Base-by-base conservation (phyloP, 2,113 vertebrate species). In the Cephalopholis sonnerati region DNA sequence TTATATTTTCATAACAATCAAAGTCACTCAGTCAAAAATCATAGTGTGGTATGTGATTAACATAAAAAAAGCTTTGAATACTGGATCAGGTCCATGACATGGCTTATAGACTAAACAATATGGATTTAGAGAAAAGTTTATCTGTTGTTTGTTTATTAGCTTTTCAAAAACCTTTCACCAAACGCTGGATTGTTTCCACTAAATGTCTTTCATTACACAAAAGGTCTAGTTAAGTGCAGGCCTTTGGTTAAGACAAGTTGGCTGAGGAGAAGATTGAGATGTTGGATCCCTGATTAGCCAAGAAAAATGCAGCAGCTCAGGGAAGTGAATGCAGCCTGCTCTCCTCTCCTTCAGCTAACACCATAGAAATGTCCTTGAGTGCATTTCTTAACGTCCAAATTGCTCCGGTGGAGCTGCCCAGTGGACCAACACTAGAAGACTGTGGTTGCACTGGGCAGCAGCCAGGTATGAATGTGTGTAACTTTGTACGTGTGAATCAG, bases 401-500 rank as follows among this genome's bases (percentile, higher is more conserved):
- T 75, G 69, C 84, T 78, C 78, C 64, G 80, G 69, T 66, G 84
- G 74, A 87, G 88, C 87, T 79, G 82, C 80, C 79, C 79, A 76
- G 65, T 59, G 74, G 87, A 78, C 78, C 79, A 83, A 93, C 88
- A 90, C 81, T 86, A 77, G 80, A 88, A 72, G 81, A 65, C 88
- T 91, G 91, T 89, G 87, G 89, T 77, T 32, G 78, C 29, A 20
- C 80, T 81, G 83, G 89, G 87, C 57, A 70, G 82, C 87, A 61
- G 82, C 71, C 82, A 84, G 79, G 15, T 70, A 74, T 81, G 77
- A 76, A 90, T 91, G 89, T 87, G 90, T 85, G 81, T 84, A 78
- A 86, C 78, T 85, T 53, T 91, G 91, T 74, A 77, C n/a, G 78
- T 89, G 89, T 88, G 83, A 89, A 84, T 81, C 27, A 50, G 76